Evolutionary conservation across 2,888 invertebrate species (phyloP), one percentile per base, ranked within the genome.

Genomic region (Drosophila quinaria): DNA sequence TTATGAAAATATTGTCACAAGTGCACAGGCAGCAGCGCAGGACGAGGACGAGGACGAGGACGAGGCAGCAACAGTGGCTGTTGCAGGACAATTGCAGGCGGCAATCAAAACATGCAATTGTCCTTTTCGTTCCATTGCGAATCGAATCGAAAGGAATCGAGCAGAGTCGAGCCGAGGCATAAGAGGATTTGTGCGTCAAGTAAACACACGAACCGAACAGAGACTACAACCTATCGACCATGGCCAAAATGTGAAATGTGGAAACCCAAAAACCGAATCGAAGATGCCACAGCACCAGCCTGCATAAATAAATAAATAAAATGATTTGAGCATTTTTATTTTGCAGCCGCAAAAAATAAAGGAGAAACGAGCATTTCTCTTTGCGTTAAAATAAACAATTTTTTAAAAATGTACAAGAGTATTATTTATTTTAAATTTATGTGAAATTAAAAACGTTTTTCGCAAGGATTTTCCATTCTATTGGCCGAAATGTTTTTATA

Each of bases 1-100:
- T 90, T 87, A 91, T 90, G 86, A 90, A 86, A 91, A 91, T 91
- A 91, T 91, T 91, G 90, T 91, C 87, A 91, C 91, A 91, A 91
- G 91, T 90, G 91, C 90, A 77, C 72, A 73, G 80, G 65, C 65
- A 69, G 29, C 29, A 29, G 29, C 6, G 2, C 6, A 29, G 67
- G 60, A 42, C 61, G 50, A 29, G 52, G 54, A 52, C 61, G 50
- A 29, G 52, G 54, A 52, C 52, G 11, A 29, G 67, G 60, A 42
- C 61, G 50, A 29, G 52, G 56, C 54, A 46, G 65, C 41, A 55
- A 54, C 49, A 62, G 68, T 46, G 56, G 61, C 44, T 29, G 42
- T 59, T 72, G 63, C 89, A 78, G 89, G 82, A 88, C 88, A 87
- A 88, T 85, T 89, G 88, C 86, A 88, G 86, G 83, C 86, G 86